phyloP scores from a whole-genome alignment of 2,888 invertebrate species.

The Nemoura dubitans region DNA sequence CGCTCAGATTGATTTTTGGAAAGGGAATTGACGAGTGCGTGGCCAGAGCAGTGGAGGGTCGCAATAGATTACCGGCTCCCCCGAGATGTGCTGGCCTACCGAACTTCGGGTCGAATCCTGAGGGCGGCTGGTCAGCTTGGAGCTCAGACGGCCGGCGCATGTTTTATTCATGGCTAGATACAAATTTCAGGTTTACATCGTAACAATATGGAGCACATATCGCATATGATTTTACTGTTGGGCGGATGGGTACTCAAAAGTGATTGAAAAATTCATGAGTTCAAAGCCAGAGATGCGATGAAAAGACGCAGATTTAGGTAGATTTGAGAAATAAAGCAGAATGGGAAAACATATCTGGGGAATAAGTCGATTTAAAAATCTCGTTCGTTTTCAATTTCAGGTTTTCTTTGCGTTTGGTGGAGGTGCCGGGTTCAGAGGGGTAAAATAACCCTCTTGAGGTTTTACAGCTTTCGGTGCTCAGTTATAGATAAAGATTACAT shows the following conservation, averaged over 20 bases:
- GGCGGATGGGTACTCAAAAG: neutral
- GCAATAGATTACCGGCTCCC: slow-evolving; percentile 9
- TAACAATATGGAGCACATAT: slow-evolving; percentile 21
- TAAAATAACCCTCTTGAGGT: neutral
- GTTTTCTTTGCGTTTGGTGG: neutral
- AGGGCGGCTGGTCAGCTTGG: slow-evolving; percentile 12
- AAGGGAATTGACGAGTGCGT: neutral
- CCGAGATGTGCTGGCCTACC: neutral
- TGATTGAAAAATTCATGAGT: slow-evolving; percentile 2
- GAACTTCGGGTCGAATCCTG: neutral
- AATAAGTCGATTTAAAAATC: neutral
- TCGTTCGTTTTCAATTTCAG: neutral
- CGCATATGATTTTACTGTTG: neutral
- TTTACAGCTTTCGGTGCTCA: no score
- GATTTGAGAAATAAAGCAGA: neutral
- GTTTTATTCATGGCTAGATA: slow-evolving; percentile 7
- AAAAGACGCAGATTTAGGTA: neutral
- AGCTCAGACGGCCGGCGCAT: neutral
- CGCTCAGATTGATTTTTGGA: neutral
- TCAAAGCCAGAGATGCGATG: neutral
- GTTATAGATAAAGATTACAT: neutral
- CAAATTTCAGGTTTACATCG: slow-evolving; percentile 17
- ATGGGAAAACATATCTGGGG: neutral
- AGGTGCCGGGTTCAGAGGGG: neutral
- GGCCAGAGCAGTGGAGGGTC: neutral